These are phyloP conservation scores for Athene noctua DNA, from an alignment of 2,113 vertebrate genomes.

Conservation along the genomic window DNA sequence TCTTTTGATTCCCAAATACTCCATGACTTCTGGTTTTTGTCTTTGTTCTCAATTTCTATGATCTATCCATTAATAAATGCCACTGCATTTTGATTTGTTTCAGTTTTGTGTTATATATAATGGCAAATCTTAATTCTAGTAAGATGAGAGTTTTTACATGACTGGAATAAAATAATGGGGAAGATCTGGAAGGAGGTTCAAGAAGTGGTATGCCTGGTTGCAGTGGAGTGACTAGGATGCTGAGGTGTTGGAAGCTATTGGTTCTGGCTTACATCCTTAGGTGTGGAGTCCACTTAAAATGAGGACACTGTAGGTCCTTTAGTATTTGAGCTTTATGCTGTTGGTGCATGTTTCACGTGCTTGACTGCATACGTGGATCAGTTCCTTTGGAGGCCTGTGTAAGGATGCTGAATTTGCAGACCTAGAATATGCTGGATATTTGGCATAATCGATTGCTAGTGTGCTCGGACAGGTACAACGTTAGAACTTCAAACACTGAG, in stretches of 20 bases:
- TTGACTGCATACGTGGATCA: background rate
- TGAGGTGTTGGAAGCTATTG: background rate
- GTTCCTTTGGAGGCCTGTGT: background rate
- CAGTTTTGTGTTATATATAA: accelerated
- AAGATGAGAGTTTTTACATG: background rate
- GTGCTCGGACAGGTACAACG: background rate
- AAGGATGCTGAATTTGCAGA: accelerated
- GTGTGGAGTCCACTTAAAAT: background rate
- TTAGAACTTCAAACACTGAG: background rate
- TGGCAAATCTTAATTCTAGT: background rate
- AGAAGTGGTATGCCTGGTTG: accelerated
- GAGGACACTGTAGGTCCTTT: accelerated
- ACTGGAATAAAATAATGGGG: background rate
- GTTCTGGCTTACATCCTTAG: background rate
- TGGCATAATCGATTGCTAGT: background rate
- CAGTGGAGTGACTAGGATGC: background rate
- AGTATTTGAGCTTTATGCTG: background rate
- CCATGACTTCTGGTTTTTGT: background rate
- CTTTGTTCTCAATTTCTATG: background rate
- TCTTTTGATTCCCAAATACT: background rate
- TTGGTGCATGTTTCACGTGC: background rate
- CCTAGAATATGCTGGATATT: background rate
- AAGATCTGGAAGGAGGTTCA: background rate
- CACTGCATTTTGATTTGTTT: background rate
- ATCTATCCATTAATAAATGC: background rate